These are phyloP conservation scores for Alcis repandata DNA, from an alignment of 2,888 invertebrate species.

Conservation along the genomic window DNA sequence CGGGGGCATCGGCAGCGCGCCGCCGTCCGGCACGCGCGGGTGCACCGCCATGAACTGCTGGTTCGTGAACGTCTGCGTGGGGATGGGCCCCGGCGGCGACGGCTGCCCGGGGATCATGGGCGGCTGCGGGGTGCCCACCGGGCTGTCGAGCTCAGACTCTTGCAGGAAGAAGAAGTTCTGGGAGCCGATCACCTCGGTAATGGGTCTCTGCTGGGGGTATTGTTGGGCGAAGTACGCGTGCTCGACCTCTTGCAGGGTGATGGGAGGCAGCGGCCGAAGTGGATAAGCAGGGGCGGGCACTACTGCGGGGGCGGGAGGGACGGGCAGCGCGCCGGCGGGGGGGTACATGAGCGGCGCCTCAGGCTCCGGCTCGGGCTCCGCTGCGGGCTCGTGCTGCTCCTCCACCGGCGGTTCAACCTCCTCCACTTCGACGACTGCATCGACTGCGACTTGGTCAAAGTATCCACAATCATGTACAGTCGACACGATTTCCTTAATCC, in stretches of 20 bases:
- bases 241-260: conserved; percentile 88
- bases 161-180: conserved; percentile 94
- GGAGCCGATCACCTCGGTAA: conserved; percentile 91
- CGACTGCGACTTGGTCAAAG: conserved; percentile 89
- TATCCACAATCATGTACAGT: conserved; percentile 94
- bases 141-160: conserved; percentile 95
- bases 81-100: conserved; percentile 85
- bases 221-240: conserved; percentile 88
- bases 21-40: conserved; percentile 82
- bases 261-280: conserved; percentile 84
- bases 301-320: conserved; percentile 82
- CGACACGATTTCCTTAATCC: conserved; percentile 92
- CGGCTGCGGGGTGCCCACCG: conserved; percentile 86
- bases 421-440: conserved; percentile 50
- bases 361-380: conserved; percentile 58
- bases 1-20: conserved; percentile 85
- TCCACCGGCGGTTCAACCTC: conserved; percentile 54
- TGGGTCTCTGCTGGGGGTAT: conserved; percentile 87
- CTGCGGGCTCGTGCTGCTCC: conserved; percentile 56
- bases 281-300: conserved; percentile 86
- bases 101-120: conserved; percentile 76
- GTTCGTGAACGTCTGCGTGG: conserved; percentile 94
- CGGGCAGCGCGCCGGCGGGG: conserved; percentile 71
- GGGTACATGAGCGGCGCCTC: conserved; percentile 56
- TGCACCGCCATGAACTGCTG: conserved; percentile 89